Base-by-base conservation (phyloP, 2,888 invertebrate species). In the Platypus cylindrus region DNA sequence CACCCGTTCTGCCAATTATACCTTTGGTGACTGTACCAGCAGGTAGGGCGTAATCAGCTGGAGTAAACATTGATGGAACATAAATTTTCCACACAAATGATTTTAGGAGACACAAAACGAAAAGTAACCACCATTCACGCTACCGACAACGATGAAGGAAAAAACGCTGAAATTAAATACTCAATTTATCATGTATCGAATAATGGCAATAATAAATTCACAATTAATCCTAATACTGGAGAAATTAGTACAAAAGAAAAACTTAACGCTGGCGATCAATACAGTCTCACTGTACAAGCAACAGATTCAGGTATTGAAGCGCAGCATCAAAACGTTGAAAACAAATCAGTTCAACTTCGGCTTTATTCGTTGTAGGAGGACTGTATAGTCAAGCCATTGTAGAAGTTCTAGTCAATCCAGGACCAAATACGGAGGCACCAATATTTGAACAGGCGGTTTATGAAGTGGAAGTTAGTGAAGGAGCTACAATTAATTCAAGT, bases 141-240 rank as follows among this genome's bases (percentile, higher is more conserved):
- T 0, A 74, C 75, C 7, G 90, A 90, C 59, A 82, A 83, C 52
- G 90, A 90, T 59, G 78, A 78, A 55, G 87, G 83, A 38, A 75
- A 79, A 53, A 87, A 89, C 60, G 86, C 87, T 13, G 72, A 75
- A 34, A 70, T 89, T 40, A 72, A 74, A 23, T 91, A 86, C 65
- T 79, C 79, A 48, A 84, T 91, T 44, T 83, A 84, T 58, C 89
- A 90, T 64, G 84, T 90, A 5, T 87, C 89, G 41, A 90, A 89
- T 62, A 87, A 87, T 59, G 90, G 89, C 2, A 71, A 77, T 41
- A 80, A 79, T 50, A 87, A 85, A 60, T 90, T 91, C 58, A 72
- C 73, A 50, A 86, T 91, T 49, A 78, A 90, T 54, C 73, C 81
- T 31, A 70, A 68, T 48, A 79, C 78, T 9, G 90, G 90, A 15